These are phyloP conservation scores for Darevskia nairensis DNA, from an alignment of 2,797 vertebrate species.

Conservation along the genomic window DNA sequence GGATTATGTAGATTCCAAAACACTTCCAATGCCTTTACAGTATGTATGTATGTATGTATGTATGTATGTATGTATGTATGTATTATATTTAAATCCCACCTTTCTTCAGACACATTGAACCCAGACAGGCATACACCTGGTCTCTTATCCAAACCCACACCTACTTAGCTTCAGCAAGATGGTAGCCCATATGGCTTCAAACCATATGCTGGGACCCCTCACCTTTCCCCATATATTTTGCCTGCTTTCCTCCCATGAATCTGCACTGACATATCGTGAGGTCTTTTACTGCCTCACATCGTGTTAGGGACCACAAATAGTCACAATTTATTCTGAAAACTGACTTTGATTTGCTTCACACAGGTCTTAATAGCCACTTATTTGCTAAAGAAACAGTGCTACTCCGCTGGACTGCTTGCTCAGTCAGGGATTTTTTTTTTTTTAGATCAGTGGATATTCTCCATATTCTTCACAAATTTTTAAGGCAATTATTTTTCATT, in stretches of 20 bases:
- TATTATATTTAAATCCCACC: no score
- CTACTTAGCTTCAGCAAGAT: no score
- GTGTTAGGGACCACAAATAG: neutral
- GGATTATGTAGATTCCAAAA: no score
- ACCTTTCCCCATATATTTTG: neutral
- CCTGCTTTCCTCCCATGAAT: neutral
- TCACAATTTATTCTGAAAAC: neutral
- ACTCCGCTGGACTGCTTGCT: neutral
- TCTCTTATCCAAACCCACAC: no score
- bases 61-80: no score
- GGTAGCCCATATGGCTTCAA: no score
- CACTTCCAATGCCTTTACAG: no score
- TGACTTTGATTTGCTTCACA: neutral
- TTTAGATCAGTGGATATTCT: neutral
- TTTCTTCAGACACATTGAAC: no score
- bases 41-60: no score
- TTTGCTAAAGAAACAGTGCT: neutral
- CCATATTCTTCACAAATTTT: neutral
- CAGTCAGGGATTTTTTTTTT: neutral
- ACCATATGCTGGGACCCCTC: no score
- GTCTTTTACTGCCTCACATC: neutral
- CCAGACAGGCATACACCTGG: no score
- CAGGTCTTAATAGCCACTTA: neutral
- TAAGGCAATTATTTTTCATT: neutral
- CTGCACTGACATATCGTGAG: neutral